These are phyloP conservation scores for Apis florea DNA, from an alignment of 1,140 invertebrate genomes.

Conservation along the genomic window DNA sequence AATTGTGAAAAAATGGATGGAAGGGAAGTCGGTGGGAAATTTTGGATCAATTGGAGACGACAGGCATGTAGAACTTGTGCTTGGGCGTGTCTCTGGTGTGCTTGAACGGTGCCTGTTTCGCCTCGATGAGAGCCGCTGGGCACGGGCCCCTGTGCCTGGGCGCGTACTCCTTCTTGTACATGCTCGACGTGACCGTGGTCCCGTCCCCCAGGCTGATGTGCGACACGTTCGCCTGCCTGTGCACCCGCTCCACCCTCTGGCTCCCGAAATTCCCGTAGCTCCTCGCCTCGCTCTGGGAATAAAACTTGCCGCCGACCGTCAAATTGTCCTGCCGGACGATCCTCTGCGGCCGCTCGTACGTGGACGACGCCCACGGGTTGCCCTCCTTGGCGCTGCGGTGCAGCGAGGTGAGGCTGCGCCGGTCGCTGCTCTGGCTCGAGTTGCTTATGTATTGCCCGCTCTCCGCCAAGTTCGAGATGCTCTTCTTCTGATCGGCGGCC, in stretches of 20 bases:
- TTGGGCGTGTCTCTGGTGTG: constrained; percentile 90
- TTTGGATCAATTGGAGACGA: constrained; percentile 73
- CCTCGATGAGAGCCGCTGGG: constrained; percentile 88
- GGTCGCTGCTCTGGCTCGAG: constrained; percentile 84
- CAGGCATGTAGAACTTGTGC: constrained; percentile 90
- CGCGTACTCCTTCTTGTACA: constrained; percentile 88
- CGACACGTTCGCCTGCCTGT: constrained; percentile 84
- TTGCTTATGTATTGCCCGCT: constrained; percentile 85
- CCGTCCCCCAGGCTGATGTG: constrained; percentile 87
- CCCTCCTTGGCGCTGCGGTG: constrained; percentile 83
- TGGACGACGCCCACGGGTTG: constrained; percentile 79
- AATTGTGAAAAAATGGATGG: too few relatives aligned
- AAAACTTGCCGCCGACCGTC: constrained; percentile 85
- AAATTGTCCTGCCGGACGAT: constrained; percentile 84
- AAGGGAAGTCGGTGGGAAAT: too few relatives aligned
- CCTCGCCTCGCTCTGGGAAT: constrained; percentile 84
- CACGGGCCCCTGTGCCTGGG: constrained; percentile 86
- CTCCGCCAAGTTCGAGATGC: constrained; percentile 88
- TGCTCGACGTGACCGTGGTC: constrained; percentile 81
- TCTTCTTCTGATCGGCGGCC: constrained; percentile 88
- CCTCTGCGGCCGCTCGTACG: constrained; percentile 80
- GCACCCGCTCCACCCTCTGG: constrained; percentile 80
- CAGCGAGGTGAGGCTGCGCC: constrained; percentile 88
- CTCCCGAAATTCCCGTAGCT: constrained; percentile 84
- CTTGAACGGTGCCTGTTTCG: constrained; percentile 87